Percentiles rank a stretch among this genome's conserved stretches.
These are phyloP conservation scores for Scaptomyza graminum DNA, from an alignment of 1,140 invertebrate genomes.

Conservation along the genomic window DNA sequence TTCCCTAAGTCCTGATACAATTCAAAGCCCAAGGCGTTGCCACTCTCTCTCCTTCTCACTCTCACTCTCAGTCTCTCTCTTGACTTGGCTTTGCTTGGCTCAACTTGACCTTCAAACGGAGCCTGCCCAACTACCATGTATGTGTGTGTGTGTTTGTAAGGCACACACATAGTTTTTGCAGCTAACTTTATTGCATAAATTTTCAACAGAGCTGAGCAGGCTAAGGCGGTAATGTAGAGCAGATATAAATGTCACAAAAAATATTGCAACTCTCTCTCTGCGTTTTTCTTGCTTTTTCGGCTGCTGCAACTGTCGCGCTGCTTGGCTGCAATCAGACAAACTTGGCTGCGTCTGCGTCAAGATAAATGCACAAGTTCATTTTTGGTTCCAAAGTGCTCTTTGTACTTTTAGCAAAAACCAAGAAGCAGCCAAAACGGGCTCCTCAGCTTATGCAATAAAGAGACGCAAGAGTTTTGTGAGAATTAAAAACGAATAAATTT, in stretches of 20 bases:
- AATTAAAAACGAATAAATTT: background rate
- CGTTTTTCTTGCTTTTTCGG: background rate
- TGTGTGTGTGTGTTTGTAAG: conserved; percentile 22
- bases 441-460: conserved; percentile 37
- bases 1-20: conserved; percentile 11
- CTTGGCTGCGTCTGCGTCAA: conserved; percentile 55
- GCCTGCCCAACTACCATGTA: conserved; percentile 32
- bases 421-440: conserved; percentile 16
- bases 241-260: conserved; percentile 79
- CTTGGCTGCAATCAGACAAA: conserved; percentile 62
- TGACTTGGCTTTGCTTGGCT: background rate
- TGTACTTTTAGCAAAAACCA: background rate
- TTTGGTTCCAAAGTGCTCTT: conserved; percentile 57
- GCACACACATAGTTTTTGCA: conserved; percentile 22
- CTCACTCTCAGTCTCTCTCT: no score
- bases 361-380: conserved; percentile 82
- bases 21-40: conserved; percentile 34
- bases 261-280: conserved; percentile 61
- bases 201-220: conserved; percentile 28
- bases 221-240: background rate
- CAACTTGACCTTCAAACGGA: conserved; percentile 63
- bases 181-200: conserved; percentile 77
- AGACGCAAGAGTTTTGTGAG: background rate
- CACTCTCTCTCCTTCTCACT: no score
- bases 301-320: conserved; percentile 50